Conservation (phyloP, 2,113 vertebrate species). For the Chloropsis cyanopogon region DNA sequence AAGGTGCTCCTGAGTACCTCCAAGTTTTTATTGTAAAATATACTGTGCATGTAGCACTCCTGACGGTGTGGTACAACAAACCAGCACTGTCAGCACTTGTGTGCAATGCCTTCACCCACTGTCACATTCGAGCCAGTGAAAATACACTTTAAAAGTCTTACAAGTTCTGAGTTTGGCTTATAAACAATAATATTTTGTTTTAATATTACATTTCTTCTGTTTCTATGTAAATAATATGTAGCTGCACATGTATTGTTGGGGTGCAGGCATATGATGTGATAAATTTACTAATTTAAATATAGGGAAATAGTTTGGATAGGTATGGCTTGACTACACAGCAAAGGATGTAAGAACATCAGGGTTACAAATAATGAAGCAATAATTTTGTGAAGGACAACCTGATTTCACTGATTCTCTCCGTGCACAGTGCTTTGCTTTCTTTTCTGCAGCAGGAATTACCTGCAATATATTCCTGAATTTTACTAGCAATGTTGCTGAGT, state of each 20-base stretch:
- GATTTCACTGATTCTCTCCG: neutral
- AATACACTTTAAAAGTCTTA: neutral
- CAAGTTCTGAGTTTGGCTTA: neutral
- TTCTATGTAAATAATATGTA: neutral
- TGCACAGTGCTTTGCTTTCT: neutral
- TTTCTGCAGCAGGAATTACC: neutral
- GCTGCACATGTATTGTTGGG: neutral
- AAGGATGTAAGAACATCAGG: neutral
- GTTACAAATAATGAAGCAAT: neutral
- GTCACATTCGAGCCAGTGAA: neutral
- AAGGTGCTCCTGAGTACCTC: neutral
- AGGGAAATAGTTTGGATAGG: neutral
- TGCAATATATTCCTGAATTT: neutral
- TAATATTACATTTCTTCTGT: neutral
- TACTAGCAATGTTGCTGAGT: neutral
- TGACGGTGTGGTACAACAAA: neutral
- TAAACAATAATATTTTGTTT: neutral
- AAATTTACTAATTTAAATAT: neutral
- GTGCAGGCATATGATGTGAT: neutral
- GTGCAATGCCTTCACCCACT: neutral
- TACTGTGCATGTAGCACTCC: neutral
- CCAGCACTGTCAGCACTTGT: neutral
- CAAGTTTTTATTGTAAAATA: neutral
- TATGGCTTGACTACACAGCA: neutral
- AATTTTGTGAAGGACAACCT: neutral